phyloP scores from a whole-genome alignment of 2,113 vertebrate genomes.

The Collichthys lucidus region DNA sequence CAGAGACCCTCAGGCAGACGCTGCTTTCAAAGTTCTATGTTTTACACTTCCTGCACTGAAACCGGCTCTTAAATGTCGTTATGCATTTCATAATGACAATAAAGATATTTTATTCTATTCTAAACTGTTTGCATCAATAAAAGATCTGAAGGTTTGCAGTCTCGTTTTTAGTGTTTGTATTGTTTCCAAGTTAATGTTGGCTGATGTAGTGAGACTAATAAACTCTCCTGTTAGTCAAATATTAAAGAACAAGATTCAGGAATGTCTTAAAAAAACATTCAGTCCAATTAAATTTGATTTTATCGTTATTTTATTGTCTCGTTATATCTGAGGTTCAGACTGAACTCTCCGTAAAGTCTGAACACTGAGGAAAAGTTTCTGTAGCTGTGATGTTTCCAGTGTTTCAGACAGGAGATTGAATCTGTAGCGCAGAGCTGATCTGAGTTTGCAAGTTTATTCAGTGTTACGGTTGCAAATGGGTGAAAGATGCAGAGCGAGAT shows the following conservation, averaged over 20 bases:
- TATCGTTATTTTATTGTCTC: too few species aligned
- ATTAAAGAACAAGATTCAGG: not conserved
- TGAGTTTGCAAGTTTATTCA: not conserved
- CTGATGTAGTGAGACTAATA: not conserved
- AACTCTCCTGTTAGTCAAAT: not conserved
- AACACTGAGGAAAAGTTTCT: not conserved
- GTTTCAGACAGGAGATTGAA: not conserved
- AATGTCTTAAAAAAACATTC: not conserved
- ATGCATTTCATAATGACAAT: too few species aligned
- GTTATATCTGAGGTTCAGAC: too few species aligned
- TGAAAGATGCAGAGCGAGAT: too few species aligned
- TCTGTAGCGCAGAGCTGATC: not conserved
- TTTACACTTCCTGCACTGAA: too few species aligned
- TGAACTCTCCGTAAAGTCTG: not conserved
- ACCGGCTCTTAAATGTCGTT: too few species aligned
- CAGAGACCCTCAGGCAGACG: too few species aligned
- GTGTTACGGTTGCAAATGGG: too few species aligned
- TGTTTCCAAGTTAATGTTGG: not conserved
- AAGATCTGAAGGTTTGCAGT: not conserved
- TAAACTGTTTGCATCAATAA: too few species aligned
- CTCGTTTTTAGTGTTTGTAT: not conserved
- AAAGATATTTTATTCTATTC: too few species aligned
- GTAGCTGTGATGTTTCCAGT: not conserved
- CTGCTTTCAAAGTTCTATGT: too few species aligned
- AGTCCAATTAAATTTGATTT: not conserved